These are phyloP conservation scores for Mus spicilegus DNA, from an alignment of 2,113 vertebrate species.

Conservation along the genomic window DNA sequence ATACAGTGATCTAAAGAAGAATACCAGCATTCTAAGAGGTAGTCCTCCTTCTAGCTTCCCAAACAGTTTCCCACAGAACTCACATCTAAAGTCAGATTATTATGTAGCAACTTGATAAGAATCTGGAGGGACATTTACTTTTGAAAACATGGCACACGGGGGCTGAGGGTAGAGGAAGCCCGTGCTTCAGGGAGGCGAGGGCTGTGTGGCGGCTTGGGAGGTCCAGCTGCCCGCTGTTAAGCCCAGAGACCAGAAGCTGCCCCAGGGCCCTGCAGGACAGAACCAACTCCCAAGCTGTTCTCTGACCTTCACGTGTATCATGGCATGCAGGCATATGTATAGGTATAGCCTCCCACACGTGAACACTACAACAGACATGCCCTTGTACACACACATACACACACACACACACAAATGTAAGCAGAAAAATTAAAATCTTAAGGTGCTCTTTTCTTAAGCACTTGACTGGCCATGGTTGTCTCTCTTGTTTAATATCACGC, in stretches of 20 bases:
- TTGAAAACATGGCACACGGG: conserved; percentile 14
- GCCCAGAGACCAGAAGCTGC: neutral
- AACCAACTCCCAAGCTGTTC: neutral
- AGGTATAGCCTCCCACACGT: neutral
- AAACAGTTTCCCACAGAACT: conserved; percentile 29
- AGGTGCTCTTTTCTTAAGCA: conserved; percentile 26
- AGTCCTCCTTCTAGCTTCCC: neutral
- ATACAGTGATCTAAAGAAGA: neutral
- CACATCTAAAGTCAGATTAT: conserved; percentile 33
- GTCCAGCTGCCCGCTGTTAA: neutral
- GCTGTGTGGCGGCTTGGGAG: neutral
- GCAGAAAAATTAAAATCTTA: neutral
- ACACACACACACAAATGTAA: neutral
- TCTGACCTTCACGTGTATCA: neutral
- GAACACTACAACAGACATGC: neutral
- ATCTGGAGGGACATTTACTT: conserved; percentile 21
- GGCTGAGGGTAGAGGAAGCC: neutral
- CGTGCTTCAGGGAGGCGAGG: neutral
- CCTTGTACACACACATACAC: neutral
- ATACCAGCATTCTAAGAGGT: neutral
- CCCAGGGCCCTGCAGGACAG: neutral
- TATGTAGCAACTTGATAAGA: conserved; percentile 33
- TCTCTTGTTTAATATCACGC: conserved; percentile 49
- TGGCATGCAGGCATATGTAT: neutral
- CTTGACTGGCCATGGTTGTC: neutral